These are phyloP conservation scores for Ammodytes marinus DNA, from an alignment of 2,113 vertebrate species.

Conservation along the genomic window DNA sequence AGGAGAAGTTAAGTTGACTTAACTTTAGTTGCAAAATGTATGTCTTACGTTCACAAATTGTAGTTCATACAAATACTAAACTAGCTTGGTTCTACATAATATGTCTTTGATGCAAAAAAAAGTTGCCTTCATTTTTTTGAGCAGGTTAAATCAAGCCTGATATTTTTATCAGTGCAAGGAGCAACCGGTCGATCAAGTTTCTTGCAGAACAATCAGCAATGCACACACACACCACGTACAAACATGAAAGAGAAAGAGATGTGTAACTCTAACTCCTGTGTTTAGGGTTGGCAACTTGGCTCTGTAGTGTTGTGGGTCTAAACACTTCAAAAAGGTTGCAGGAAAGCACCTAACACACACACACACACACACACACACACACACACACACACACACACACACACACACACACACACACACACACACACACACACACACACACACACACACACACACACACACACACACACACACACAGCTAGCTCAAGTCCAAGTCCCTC, in stretches of 20 bases:
- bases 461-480: background rate
- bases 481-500: background rate
- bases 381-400: background rate
- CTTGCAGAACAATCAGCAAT: background rate
- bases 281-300: constrained; percentile 40
- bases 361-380: background rate
- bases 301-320: constrained; percentile 42
- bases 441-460: constrained; percentile 10
- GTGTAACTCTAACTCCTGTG: background rate
- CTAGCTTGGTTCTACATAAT: too few species aligned
- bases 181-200: background rate
- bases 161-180: too few species aligned
- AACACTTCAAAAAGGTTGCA: constrained; percentile 44
- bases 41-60: too few species aligned
- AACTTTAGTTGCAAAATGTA: too few species aligned
- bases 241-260: background rate
- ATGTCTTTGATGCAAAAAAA: too few species aligned
- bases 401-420: background rate
- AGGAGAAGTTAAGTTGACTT: too few species aligned
- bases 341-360: constrained; percentile 43
- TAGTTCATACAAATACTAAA: too few species aligned
- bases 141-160: too few species aligned
- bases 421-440: constrained; percentile 1
- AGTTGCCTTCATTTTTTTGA: too few species aligned
- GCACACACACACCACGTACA: background rate